These are phyloP conservation scores for Meloidogyne floridensis DNA, from an alignment of 1,140 invertebrate species.

Conservation along the genomic window DNA sequence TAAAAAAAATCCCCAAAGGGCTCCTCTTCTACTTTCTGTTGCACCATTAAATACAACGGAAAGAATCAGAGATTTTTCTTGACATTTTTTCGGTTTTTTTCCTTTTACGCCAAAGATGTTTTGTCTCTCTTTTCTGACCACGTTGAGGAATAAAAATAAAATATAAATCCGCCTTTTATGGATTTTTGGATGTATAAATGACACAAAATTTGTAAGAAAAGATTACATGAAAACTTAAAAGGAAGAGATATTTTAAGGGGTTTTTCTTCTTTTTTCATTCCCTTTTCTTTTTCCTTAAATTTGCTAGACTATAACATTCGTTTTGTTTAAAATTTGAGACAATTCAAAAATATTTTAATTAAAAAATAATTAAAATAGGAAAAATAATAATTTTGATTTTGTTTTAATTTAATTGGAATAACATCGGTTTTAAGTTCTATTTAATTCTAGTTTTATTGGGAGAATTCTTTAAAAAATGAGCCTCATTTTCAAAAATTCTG, in stretches of 20 bases:
- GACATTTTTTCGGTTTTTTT: not conserved
- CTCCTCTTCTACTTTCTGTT: not conserved
- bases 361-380: no score
- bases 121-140: not conserved
- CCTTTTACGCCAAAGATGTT: not conserved
- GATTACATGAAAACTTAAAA: not conserved
- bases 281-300: not conserved
- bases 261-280: not conserved
- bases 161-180: conserved; percentile 14
- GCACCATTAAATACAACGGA: not conserved
- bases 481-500: no score
- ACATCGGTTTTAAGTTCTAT: no score
- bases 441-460: no score
- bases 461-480: no score
- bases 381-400: no score
- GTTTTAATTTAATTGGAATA: no score
- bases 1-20: not conserved
- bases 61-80: not conserved
- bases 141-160: not conserved
- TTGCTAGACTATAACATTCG: no score
- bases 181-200: conserved; percentile 17
- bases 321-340: no score
- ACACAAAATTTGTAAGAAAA: not conserved
- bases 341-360: no score
- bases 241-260: not conserved